A percentile compares a stretch with the other conserved stretches of the same genome.
These are phyloP conservation scores for Myxocyprinus asiaticus DNA, from an alignment of 2,113 vertebrate genomes.

Conservation along the genomic window DNA sequence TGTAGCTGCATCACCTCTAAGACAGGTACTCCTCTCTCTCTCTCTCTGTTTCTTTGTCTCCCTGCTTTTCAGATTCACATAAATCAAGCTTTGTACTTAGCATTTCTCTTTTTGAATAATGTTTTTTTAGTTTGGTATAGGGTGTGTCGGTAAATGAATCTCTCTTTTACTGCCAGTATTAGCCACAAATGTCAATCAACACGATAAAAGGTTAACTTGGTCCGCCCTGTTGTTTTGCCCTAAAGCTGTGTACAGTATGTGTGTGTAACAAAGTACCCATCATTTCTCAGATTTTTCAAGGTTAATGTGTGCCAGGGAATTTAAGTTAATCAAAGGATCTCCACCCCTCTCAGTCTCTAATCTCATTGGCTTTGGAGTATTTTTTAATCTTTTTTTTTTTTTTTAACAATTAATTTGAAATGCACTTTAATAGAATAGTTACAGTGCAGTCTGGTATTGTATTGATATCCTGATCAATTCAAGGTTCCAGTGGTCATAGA, in stretches of 20 bases:
- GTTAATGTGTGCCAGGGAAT: not conserved
- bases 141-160: not conserved
- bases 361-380: not conserved
- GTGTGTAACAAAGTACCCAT: not conserved
- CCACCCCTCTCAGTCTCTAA: not conserved
- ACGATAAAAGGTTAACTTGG: slow-evolving; percentile 31
- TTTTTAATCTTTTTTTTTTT: no score
- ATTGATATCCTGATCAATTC: no score
- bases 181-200: slow-evolving; percentile 22
- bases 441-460: not conserved
- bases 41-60: not conserved
- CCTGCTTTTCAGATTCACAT: not conserved
- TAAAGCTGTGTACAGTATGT: no score
- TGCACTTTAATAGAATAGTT: not conserved
- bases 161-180: not conserved
- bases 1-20: slow-evolving; percentile 71
- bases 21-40: slow-evolving; percentile 65
- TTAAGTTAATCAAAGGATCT: not conserved
- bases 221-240: slow-evolving; percentile 48
- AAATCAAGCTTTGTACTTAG: not conserved
- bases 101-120: slow-evolving; percentile 2
- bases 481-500: no score
- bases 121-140: not conserved
- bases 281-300: not conserved
- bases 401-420: not conserved